Evolutionary conservation across 2,113 vertebrate species (phyloP).

Genomic region (Gambusia holbrooki): DNA sequence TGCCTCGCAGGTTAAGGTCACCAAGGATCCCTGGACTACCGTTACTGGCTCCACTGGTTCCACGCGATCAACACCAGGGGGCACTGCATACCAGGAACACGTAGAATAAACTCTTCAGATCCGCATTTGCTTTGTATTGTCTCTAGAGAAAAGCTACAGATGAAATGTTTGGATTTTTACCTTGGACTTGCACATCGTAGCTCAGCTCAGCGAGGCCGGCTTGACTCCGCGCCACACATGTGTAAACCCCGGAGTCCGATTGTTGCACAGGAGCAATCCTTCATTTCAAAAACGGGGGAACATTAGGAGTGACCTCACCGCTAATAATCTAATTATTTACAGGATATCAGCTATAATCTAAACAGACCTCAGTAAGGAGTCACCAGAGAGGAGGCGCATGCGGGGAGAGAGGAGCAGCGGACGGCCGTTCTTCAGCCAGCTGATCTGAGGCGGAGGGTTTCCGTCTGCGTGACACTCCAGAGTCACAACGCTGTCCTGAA

Average conservation of each 20-base stretch:
- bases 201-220: slow-evolving; percentile 85
- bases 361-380: slow-evolving; percentile 85
- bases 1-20: slow-evolving; percentile 87
- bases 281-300: slow-evolving; percentile 54
- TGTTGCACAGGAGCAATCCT: slow-evolving; percentile 88
- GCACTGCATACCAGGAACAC: slow-evolving; percentile 71
- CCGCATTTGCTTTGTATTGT: not conserved
- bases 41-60: slow-evolving; percentile 82
- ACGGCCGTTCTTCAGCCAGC: slow-evolving; percentile 88
- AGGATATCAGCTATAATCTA: not conserved
- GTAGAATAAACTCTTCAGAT: slow-evolving; percentile 3
- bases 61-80: slow-evolving; percentile 80
- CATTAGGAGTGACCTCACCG: slow-evolving; percentile 13
- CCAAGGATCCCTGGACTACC: slow-evolving; percentile 81
- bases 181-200: slow-evolving; percentile 87
- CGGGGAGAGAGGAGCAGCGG: slow-evolving; percentile 84
- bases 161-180: slow-evolving; percentile 68
- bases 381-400: slow-evolving; percentile 78
- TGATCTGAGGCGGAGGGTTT: slow-evolving; percentile 82
- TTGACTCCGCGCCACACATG: slow-evolving; percentile 84
- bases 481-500: slow-evolving; percentile 77
- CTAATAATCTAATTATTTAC: slow-evolving; percentile 3
- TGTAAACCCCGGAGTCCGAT: slow-evolving; percentile 86
- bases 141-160: not conserved
- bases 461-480: slow-evolving; percentile 84